phyloP scores from a whole-genome alignment of 2,888 invertebrate genomes.

The Desoria tigrina region DNA sequence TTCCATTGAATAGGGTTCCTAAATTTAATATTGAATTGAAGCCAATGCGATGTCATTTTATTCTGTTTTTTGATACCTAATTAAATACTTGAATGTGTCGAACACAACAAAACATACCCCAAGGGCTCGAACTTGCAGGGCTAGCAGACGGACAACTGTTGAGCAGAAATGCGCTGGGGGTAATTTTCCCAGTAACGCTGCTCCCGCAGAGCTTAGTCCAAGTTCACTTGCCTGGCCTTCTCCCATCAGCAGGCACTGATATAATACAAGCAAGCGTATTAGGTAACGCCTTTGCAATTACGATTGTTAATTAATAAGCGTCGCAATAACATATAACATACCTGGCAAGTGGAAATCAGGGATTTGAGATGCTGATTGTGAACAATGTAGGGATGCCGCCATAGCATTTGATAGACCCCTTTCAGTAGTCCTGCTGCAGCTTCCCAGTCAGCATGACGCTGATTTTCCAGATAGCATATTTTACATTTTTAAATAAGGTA shows the following conservation, averaged over 20 bases:
- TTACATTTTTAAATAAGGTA: constrained; percentile 4
- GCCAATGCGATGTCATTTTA: too few species aligned
- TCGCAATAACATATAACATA: constrained; percentile 58
- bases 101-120: constrained; percentile 70
- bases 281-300: too few species aligned
- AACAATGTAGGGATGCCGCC: constrained; percentile 90
- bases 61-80: too few species aligned
- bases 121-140: constrained; percentile 89
- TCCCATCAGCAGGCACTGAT: constrained; percentile 75
- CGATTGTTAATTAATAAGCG: too few species aligned
- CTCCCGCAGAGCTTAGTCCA: constrained; percentile 70
- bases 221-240: constrained; percentile 68
- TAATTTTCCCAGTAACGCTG: constrained; percentile 83
- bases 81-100: background rate
- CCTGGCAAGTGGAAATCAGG: constrained; percentile 81
- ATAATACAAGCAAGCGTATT: constrained; percentile 50
- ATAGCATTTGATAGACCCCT: constrained; percentile 91
- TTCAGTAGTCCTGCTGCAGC: constrained; percentile 90
- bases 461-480: constrained; percentile 49
- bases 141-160: constrained; percentile 90
- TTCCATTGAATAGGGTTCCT: constrained; percentile 85
- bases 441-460: constrained; percentile 96
- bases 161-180: constrained; percentile 95
- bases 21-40: constrained; percentile 49
- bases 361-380: constrained; percentile 90